phyloP scores from a whole-genome alignment of 2,113 vertebrate species.

The Crotalus helleri region DNA sequence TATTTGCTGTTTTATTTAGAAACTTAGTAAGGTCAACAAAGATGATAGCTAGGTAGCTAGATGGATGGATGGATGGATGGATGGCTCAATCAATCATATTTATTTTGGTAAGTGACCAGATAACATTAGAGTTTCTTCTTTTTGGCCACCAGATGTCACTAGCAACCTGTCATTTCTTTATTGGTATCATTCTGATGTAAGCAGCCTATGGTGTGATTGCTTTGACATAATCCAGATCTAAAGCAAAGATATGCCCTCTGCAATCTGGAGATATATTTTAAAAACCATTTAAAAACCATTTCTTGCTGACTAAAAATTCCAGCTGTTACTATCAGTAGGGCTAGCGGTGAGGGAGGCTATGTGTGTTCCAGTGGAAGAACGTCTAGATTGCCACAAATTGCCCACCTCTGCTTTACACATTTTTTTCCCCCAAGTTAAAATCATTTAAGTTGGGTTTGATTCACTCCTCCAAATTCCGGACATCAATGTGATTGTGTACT shows the following conservation, averaged over 20 bases:
- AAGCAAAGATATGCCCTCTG: not conserved
- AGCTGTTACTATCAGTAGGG: not conserved
- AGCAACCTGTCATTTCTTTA: conserved; percentile 23
- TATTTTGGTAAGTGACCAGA: not conserved
- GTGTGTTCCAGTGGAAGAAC: not conserved
- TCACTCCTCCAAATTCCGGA: not conserved
- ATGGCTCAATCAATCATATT: not conserved
- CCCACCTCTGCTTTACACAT: not conserved
- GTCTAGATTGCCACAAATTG: not conserved
- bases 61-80: not conserved
- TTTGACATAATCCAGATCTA: not conserved
- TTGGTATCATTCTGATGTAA: not conserved
- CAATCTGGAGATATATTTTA: not conserved
- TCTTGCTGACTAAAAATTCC: not conserved
- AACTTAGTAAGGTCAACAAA: not conserved
- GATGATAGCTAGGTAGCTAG: not conserved
- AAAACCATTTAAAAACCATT: not conserved
- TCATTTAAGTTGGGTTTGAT: not conserved
- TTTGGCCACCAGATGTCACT: conserved; percentile 61
- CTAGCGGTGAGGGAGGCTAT: not conserved
- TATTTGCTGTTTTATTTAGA: not conserved
- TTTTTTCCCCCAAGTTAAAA: not conserved
- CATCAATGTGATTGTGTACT: not conserved
- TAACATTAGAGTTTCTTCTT: not conserved
- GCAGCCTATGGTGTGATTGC: not conserved